Percentiles rank a stretch among this genome's conserved stretches.
phyloP scores from a whole-genome alignment of 2,113 vertebrate species.

The Barnardius zonarius region DNA sequence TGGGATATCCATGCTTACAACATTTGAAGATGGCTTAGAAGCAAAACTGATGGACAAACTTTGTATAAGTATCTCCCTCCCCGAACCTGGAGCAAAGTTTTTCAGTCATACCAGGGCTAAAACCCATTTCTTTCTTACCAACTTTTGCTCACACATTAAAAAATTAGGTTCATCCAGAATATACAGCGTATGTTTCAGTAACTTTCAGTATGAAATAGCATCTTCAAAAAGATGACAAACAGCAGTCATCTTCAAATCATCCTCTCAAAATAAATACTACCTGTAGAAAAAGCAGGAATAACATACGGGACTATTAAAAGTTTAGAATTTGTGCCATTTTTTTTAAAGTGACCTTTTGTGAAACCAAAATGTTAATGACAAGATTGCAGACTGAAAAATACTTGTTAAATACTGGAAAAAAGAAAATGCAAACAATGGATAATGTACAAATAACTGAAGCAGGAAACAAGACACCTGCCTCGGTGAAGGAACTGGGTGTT shows the following conservation, averaged over 20 bases:
- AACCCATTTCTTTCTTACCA: background rate
- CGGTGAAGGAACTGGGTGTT: background rate
- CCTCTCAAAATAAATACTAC: conserved; percentile 3
- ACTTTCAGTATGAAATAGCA: conserved; percentile 38
- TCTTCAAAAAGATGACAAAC: conserved; percentile 19
- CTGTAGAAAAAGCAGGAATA: conserved; percentile 6
- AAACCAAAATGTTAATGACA: background rate
- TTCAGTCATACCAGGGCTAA: background rate
- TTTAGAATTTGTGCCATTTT: background rate
- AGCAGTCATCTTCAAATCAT: background rate
- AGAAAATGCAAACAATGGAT: background rate
- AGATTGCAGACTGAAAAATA: background rate
- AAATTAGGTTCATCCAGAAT: conserved; percentile 2
- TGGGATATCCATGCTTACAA: background rate
- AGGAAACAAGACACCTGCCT: background rate
- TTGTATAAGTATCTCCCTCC: background rate
- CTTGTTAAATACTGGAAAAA: background rate
- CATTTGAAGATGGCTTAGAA: background rate
- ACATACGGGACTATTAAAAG: background rate
- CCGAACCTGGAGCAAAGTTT: background rate
- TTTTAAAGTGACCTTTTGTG: background rate
- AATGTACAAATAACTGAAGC: background rate
- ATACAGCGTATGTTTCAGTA: background rate
- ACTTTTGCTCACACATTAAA: background rate
- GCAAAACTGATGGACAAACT: background rate